These are phyloP conservation scores for Tetragnatha versicolor DNA, from an alignment of 1,140 invertebrate species.

Conservation along the genomic window DNA sequence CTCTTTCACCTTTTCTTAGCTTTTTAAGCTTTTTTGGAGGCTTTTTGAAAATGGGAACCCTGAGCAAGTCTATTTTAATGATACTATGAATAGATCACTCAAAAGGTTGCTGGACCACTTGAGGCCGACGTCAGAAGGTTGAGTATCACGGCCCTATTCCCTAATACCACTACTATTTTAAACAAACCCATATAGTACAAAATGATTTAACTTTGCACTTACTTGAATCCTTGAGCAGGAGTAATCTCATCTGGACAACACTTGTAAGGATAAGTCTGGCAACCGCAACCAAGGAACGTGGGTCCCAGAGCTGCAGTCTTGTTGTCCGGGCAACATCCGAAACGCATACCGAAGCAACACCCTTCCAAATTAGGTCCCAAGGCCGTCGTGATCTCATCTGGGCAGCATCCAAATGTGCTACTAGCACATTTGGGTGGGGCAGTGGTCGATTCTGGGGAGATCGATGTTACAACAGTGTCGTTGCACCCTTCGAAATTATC, in stretches of 20 bases:
- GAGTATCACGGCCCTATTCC: too few relatives aligned
- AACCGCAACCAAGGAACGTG: constrained; percentile 57
- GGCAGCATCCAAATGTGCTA: constrained; percentile 82
- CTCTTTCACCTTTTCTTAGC: too few relatives aligned
- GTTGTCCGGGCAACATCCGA: constrained; percentile 82
- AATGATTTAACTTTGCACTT: too few relatives aligned
- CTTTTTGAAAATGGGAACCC: too few relatives aligned
- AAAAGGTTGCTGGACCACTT: too few relatives aligned
- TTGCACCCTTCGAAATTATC: constrained; percentile 77
- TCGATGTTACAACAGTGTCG: not conserved
- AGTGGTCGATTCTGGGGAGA: not conserved
- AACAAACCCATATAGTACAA: too few relatives aligned
- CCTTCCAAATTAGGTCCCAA: constrained; percentile 73
- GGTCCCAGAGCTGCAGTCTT: constrained; percentile 70
- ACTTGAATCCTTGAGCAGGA: constrained; percentile 72
- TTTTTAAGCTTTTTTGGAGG: too few relatives aligned
- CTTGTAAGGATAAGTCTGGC: constrained; percentile 61
- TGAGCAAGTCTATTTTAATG: too few relatives aligned
- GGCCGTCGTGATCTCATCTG: constrained; percentile 75
- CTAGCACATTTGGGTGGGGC: constrained; percentile 63
- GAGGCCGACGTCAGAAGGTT: too few relatives aligned
- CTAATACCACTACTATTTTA: too few relatives aligned
- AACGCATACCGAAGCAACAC: constrained; percentile 81
- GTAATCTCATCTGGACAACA: constrained; percentile 90
- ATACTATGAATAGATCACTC: too few relatives aligned